Evolutionary conservation across 2,113 vertebrate species (phyloP).

Genomic region (Malaclemys terrapin): DNA sequence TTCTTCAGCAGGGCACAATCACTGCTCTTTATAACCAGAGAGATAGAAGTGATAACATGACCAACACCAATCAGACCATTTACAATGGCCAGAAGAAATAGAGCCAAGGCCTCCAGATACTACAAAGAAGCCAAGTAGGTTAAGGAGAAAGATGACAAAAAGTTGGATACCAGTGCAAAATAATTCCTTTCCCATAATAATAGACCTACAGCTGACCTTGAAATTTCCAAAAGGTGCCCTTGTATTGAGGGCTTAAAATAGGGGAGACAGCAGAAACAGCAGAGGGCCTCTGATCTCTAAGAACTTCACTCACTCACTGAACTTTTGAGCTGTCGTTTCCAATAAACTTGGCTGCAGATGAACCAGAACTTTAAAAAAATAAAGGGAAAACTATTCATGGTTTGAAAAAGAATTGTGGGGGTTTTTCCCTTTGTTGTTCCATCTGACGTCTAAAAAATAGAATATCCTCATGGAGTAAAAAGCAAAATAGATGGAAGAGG

Average conservation of each 20-base stretch:
- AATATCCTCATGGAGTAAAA: conserved; percentile 75
- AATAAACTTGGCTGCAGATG: conserved; percentile 79
- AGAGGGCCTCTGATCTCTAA: conserved; percentile 76
- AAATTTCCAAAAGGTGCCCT: conserved; percentile 78
- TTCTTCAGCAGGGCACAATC: conserved; percentile 58
- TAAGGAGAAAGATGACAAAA: conserved; percentile 76
- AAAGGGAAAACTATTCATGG: conserved; percentile 73
- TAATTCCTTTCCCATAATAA: conserved; percentile 79
- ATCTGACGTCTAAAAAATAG: conserved; percentile 75
- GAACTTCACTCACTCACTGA: conserved; percentile 78
- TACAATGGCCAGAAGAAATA: conserved; percentile 71
- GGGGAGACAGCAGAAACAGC: conserved; percentile 76
- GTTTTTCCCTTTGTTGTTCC: conserved; percentile 75
- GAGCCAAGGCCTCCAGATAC: conserved; percentile 65
- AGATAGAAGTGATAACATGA: conserved; percentile 55
- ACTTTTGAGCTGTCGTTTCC: conserved; percentile 78
- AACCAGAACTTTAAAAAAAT: conserved; percentile 73
- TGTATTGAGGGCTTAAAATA: conserved; percentile 72
- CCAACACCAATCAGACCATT: conserved; percentile 68
- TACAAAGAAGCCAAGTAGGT: conserved; percentile 75
- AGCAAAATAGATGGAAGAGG: conserved; percentile 75
- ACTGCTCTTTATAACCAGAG: conserved; percentile 52
- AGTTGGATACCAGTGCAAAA: conserved; percentile 72
- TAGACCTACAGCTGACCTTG: conserved; percentile 78
- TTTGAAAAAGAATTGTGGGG: conserved; percentile 73